Conservation (phyloP, 2,113 vertebrate genomes). For the Forbesichthys agassizii region DNA sequence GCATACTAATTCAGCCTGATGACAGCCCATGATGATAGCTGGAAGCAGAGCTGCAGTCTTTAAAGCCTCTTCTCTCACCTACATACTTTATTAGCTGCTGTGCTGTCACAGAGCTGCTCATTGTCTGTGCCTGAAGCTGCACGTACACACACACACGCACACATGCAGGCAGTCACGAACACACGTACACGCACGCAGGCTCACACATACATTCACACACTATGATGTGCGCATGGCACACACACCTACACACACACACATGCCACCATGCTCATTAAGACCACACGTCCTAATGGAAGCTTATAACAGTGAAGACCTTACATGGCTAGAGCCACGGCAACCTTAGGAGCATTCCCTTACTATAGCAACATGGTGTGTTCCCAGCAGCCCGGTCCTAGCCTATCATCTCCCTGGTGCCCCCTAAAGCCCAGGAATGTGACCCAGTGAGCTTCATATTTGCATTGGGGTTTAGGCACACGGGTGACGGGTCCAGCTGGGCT, state of each 20-base stretch:
- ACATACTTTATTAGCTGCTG: conserved; percentile 66
- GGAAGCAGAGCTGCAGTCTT: conserved; percentile 69
- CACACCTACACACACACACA: neutral
- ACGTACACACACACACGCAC: conserved; percentile 19
- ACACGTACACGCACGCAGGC: conserved; percentile 13
- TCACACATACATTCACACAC: conserved; percentile 11
- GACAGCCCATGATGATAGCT: conserved; percentile 59
- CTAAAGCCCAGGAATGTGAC: conserved; percentile 44
- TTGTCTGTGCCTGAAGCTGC: conserved; percentile 35
- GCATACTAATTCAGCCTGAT: conserved; percentile 71
- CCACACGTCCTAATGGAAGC: conserved; percentile 22
- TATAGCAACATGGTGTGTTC: conserved; percentile 18
- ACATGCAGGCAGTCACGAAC: conserved; percentile 25
- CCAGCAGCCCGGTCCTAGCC: conserved; percentile 1
- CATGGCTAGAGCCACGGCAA: neutral
- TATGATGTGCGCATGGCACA: neutral
- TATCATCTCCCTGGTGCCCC: conserved; percentile 29
- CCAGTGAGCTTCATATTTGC: conserved; percentile 52
- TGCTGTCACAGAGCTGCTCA: conserved; percentile 59
- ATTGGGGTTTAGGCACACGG: conserved; percentile 30
- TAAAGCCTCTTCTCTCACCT: conserved; percentile 33
- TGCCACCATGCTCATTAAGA: conserved; percentile 14
- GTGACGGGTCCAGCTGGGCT: conserved; percentile 47
- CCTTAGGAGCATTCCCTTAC: neutral
- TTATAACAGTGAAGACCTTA: neutral